Evolutionary conservation across 1,140 invertebrate species (phyloP).

Genomic region (Drosophila bocqueti): DNA sequence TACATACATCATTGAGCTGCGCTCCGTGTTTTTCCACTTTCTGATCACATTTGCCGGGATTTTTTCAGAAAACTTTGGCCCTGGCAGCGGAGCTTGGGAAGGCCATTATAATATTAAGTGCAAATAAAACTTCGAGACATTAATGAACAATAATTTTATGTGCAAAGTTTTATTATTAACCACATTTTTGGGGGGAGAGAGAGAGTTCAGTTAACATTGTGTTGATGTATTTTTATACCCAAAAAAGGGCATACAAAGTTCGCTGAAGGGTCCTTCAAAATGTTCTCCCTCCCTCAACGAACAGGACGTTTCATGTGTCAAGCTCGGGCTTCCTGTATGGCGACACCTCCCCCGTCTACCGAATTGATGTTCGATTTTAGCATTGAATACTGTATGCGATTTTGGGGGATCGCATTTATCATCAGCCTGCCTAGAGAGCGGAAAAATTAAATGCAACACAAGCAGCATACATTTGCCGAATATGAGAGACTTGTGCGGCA

Average conservation of each 20-base stretch:
- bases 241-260: conserved; percentile 38
- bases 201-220: neutral
- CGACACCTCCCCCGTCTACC: conserved; percentile 42
- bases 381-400: conserved; percentile 33
- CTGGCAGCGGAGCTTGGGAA: neutral
- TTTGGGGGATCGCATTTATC: conserved; percentile 63
- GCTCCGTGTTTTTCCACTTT: conserved; percentile 29
- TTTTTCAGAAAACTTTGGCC: neutral
- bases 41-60: neutral
- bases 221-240: neutral
- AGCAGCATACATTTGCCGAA: conserved; percentile 2
- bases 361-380: conserved; percentile 1
- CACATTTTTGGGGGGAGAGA: no score
- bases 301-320: conserved; percentile 76
- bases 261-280: neutral
- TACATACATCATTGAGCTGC: conserved; percentile 15
- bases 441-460: conserved; percentile 71
- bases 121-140: neutral
- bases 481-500: conserved; percentile 61
- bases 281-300: conserved; percentile 4
- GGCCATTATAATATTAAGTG: neutral
- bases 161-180: neutral
- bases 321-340: conserved; percentile 63
- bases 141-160: neutral
- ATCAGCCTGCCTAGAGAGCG: conserved; percentile 49